Percentiles rank a stretch among this genome's conserved stretches.
Conservation (phyloP, 2,888 invertebrate species). For the Drosophila austrosaltans region DNA sequence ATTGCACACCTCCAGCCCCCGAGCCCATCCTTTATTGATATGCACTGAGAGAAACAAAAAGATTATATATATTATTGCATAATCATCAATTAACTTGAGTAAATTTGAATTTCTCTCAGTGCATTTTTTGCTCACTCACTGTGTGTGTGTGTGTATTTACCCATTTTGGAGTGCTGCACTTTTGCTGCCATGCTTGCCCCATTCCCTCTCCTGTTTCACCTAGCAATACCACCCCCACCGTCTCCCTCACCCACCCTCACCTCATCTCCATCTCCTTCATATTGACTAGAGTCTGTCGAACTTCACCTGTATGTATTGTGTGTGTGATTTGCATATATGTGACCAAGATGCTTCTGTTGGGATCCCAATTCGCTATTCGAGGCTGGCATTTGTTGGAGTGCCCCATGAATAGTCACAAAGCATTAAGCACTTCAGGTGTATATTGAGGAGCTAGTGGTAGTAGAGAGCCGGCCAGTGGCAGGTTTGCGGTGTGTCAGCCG, state of each 20-base stretch:
- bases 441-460: slow-evolving; percentile 27
- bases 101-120: slow-evolving; percentile 18
- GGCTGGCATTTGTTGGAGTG: slow-evolving; percentile 53
- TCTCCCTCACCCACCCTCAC: slow-evolving; percentile 16
- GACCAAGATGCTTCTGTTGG: slow-evolving; percentile 75
- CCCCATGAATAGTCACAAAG: slow-evolving; percentile 79
- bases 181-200: slow-evolving; percentile 50
- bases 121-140: slow-evolving; percentile 28
- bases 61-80: background rate
- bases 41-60: slow-evolving; percentile 25
- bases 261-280: slow-evolving; percentile 21
- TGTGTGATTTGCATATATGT: slow-evolving; percentile 71
- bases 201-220: slow-evolving; percentile 27
- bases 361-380: slow-evolving; percentile 27
- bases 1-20: slow-evolving; percentile 38
- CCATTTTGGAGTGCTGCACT: slow-evolving; percentile 77
- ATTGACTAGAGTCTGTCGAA: slow-evolving; percentile 58
- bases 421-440: slow-evolving; percentile 74
- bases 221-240: slow-evolving; percentile 1
- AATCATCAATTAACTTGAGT: background rate
- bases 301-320: slow-evolving; percentile 68
- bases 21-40: slow-evolving; percentile 15
- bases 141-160: slow-evolving; percentile 70
- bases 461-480: slow-evolving; percentile 1
- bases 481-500: slow-evolving; percentile 21